Conservation (phyloP, 2,797 vertebrate genomes). For the Epinephelus coioides region DNA sequence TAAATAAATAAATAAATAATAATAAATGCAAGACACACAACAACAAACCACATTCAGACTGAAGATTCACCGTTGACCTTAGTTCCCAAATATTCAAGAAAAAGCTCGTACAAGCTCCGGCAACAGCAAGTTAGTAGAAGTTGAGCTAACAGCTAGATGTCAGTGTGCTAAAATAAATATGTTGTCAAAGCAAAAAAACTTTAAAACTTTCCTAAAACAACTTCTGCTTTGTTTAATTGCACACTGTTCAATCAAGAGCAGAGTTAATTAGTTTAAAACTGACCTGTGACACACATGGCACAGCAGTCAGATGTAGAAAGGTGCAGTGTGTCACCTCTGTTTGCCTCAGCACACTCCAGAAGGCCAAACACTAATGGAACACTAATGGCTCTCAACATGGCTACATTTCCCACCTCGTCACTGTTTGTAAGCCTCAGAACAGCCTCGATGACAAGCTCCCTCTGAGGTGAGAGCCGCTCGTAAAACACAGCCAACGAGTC, state of each 20-base stretch:
- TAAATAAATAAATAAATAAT: no score
- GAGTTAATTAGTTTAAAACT: constrained; percentile 30
- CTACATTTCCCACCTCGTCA: constrained; percentile 60
- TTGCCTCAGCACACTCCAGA: constrained; percentile 14
- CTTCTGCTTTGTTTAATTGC: constrained; percentile 19
- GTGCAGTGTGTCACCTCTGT: constrained; percentile 38
- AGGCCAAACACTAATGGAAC: constrained; percentile 59
- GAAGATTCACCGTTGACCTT: background rate
- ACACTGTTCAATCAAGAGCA: constrained; percentile 16
- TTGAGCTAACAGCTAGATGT: background rate
- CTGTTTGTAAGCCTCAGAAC: constrained; percentile 33
- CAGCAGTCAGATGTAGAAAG: constrained; percentile 21
- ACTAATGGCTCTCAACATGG: constrained; percentile 70
- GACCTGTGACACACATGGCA: constrained; percentile 9
- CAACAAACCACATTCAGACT: background rate
- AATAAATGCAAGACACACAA: no score
- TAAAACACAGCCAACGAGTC: constrained; percentile 53
- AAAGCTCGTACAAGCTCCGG: background rate
- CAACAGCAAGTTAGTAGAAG: background rate
- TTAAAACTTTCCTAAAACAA: background rate
- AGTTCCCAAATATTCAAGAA: background rate
- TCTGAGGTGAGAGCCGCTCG: constrained; percentile 52
- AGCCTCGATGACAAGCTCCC: constrained; percentile 38
- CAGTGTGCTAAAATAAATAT: background rate
- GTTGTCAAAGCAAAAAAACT: background rate